Evolutionary conservation across 2,797 vertebrate species (phyloP), one percentile per base, ranked within the genome.

Genomic region (Fratercula arctica): DNA sequence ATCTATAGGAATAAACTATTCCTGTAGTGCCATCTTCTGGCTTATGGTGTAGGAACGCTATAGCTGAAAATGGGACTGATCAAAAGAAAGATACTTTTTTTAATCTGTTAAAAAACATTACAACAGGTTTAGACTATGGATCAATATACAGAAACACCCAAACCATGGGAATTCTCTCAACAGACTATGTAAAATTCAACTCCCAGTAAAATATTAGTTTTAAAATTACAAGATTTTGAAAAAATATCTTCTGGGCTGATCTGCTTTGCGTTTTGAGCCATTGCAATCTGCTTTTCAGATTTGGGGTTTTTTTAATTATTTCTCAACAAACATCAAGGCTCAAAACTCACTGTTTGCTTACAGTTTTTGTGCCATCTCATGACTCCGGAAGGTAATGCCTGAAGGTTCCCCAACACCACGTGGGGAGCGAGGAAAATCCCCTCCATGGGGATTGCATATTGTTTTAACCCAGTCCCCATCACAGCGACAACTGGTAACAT

Each of bases 21-120:
- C 95, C 77, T 91, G 41, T 61, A 79, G 84, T 78, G 94, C 96
- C 96, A 95, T 45, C 96, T 95, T 43, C 70, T 68, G 96, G 93
- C 9, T 41, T 3, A 28, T 3, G 16, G 12, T 10, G 57, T n/a
- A 73, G 28, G 12, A 63, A 53, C 37, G 46, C 7, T 12, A 9
- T 0, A 37, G 39, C 41, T 48, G 35, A 51, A 84, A 69, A 39
- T 0, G 19, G 23, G 25, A 39, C 14, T 11, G 19, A 25, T 10
- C 20, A 39, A n/a, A 68, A 63, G 16, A 33, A 21, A 66, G 6
- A 2, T 28, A 3, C 2, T 28, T 7, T 6, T 48, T 39, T 33
- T n/a, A 1, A 8, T 6, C 9, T 45, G 31, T 18, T 53, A 39
- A 50, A 85, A 90, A 77, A 1, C 8, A 51, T 51, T 53, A 9